Conservation (phyloP, 1,140 invertebrate species). For the Chymomyza costata region DNA sequence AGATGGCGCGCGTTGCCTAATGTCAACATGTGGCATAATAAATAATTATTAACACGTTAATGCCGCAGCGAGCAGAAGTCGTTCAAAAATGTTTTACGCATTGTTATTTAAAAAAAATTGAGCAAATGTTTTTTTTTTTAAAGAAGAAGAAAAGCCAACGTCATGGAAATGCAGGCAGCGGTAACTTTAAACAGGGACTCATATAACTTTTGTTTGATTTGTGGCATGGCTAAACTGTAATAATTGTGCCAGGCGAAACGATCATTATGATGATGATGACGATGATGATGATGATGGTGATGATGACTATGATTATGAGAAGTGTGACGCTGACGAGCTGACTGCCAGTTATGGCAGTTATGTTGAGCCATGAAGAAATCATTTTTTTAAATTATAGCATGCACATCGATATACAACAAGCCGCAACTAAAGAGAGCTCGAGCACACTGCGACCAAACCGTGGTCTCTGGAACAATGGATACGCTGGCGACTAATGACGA, state of each 20-base stretch:
- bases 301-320: conserved; percentile 17
- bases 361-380: conserved; percentile 70
- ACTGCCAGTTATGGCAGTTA: too few species aligned
- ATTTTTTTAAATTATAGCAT: conserved; percentile 66
- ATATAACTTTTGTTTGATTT: conserved; percentile 66
- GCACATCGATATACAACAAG: conserved; percentile 72
- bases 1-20: too few species aligned
- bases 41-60: too few species aligned
- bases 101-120: too few species aligned
- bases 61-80: too few species aligned
- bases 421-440: conserved; percentile 65
- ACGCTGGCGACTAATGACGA: conserved; percentile 55
- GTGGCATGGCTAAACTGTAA: conserved; percentile 66
- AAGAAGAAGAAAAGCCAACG: too few species aligned
- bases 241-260: conserved; percentile 63
- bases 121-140: too few species aligned
- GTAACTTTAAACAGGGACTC: too few species aligned
- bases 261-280: conserved; percentile 27
- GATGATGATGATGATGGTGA: not conserved
- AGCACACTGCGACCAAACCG: conserved; percentile 35
- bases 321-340: conserved; percentile 26
- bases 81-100: too few species aligned
- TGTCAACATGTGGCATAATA: too few species aligned
- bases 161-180: too few species aligned
- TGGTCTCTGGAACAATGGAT: not conserved